These are phyloP conservation scores for Acleris cristana DNA, from an alignment of 2,888 invertebrate species.

Conservation along the genomic window DNA sequence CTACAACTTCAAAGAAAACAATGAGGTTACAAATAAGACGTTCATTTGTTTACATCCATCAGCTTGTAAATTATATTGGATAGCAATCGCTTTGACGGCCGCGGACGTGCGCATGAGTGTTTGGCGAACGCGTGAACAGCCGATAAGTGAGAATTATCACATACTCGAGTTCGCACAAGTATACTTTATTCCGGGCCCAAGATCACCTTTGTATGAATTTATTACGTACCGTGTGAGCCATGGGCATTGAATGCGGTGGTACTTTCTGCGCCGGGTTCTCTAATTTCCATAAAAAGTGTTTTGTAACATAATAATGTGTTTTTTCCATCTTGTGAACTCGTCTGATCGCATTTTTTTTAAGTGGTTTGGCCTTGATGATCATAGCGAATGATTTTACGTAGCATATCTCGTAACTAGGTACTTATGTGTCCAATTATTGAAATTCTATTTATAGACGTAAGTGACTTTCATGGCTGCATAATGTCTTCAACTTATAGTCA, in stretches of 20 bases:
- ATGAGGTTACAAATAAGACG: constrained; percentile 2
- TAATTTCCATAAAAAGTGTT: too few relatives aligned
- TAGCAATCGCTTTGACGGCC: constrained; percentile 16
- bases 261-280: too few relatives aligned
- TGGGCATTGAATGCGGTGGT: too few relatives aligned
- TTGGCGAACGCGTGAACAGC: constrained; percentile 22
- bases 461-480: too few relatives aligned
- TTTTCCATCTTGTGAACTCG: not conserved
- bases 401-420: too few relatives aligned
- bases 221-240: too few relatives aligned
- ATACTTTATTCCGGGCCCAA: constrained; percentile 4
- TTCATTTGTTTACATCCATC: constrained; percentile 8
- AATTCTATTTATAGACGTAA: too few relatives aligned
- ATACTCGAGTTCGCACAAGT: constrained; percentile 19
- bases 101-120: constrained; percentile 17
- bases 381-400: too few relatives aligned
- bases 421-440: too few relatives aligned
- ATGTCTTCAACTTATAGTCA: too few relatives aligned
- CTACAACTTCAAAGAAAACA: not conserved
- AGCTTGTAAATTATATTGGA: constrained; percentile 11
- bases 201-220: not conserved
- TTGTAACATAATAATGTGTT: too few relatives aligned
- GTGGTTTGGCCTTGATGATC: constrained; percentile 3
- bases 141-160: constrained; percentile 30
- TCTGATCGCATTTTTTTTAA: constrained; percentile 8